Base-by-base conservation (phyloP, 2,113 vertebrate species). In the Ursus arctos region DNA sequence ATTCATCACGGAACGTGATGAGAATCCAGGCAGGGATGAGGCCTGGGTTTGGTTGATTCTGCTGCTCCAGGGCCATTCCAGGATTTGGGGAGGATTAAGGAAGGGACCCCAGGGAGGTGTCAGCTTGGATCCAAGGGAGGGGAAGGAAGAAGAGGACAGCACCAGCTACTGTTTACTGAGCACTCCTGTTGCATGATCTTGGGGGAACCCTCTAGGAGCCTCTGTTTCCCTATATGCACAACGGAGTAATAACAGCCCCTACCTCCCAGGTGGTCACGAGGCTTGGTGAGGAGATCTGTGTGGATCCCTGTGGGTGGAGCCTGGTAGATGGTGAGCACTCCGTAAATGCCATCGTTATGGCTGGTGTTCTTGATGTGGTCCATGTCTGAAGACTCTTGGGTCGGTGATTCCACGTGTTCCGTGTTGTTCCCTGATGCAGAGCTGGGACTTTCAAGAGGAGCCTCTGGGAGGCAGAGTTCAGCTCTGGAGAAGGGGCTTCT, bases 301-400 rank as follows among this genome's bases (percentile, higher is more conserved):
- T 13, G 43, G n/a, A 43, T 24, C 72, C 36, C 80, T 57, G 2
- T 6, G 47, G 8, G 2, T 15, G 57, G 31, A 2, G 0, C 28
- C 47, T 67, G 7, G 36, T 19, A 18, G 79, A 65, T 21, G 40
- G 22, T 18, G 28, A 49, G 55, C 24, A 0, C 4, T 49, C 8
- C 0, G 21, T 47, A 28, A 79, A n/a, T 6, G 33, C 7, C 31
- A n/a, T 11, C 12, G 0, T 33, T 31, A n/a, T 33, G 3, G 18
- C 5, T 9, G 7, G 16, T 7, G 24, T 19, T n/a, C 6, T 36
- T 14, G 53, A 13, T 10, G 0, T 12, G 61, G 40, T 0, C 40
- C 63, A 33, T 2, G 43, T 19, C 24, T 59, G 67, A 19, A 40
- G 40, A 19, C 36, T 16, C 3, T 6, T 4, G 18, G 43, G 47